These are phyloP conservation scores for Leptinotarsa texana DNA, from an alignment of 1,140 invertebrate species.

Conservation along the genomic window DNA sequence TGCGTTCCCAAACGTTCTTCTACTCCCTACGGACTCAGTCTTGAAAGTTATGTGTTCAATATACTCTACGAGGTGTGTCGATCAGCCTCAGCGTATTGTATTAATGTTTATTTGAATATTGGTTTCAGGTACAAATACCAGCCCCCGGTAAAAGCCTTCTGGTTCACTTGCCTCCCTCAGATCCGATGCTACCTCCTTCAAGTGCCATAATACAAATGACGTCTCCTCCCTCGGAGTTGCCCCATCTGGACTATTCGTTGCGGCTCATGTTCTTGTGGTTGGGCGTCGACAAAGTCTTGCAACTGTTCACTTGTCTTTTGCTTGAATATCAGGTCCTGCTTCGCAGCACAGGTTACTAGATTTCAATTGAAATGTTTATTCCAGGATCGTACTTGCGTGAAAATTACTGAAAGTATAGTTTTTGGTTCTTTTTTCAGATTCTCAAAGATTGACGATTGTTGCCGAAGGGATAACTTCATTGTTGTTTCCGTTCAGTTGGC, in stretches of 20 bases:
- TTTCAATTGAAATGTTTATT: background rate
- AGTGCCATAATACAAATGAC: slow-evolving; percentile 75
- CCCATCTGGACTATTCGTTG: slow-evolving; percentile 91
- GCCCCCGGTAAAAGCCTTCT: slow-evolving; percentile 82
- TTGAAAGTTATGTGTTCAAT: slow-evolving; percentile 95
- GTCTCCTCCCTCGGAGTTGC: slow-evolving; percentile 76
- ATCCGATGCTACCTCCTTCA: slow-evolving; percentile 71
- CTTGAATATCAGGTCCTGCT: slow-evolving; percentile 96
- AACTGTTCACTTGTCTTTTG: slow-evolving; percentile 93
- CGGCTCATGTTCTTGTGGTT: slow-evolving; percentile 84
- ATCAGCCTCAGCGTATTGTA: slow-evolving; percentile 43
- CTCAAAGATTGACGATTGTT: slow-evolving; percentile 94
- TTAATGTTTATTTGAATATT: background rate
- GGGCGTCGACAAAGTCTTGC: slow-evolving; percentile 87
- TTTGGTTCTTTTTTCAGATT: slow-evolving; percentile 66
- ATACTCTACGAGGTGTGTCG: slow-evolving; percentile 85
- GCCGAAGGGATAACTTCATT: slow-evolving; percentile 91
- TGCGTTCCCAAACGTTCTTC: slow-evolving; percentile 75
- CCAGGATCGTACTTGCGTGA: too few relatives aligned
- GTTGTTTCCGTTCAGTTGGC: slow-evolving; percentile 95
- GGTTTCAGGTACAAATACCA: slow-evolving; percentile 79
- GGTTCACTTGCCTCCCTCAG: slow-evolving; percentile 75
- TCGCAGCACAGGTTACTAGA: slow-evolving; percentile 77
- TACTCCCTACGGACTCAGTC: slow-evolving; percentile 70
- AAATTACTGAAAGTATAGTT: background rate